Conservation (phyloP, 2,797 vertebrate species). For the Alosa sapidissima region DNA sequence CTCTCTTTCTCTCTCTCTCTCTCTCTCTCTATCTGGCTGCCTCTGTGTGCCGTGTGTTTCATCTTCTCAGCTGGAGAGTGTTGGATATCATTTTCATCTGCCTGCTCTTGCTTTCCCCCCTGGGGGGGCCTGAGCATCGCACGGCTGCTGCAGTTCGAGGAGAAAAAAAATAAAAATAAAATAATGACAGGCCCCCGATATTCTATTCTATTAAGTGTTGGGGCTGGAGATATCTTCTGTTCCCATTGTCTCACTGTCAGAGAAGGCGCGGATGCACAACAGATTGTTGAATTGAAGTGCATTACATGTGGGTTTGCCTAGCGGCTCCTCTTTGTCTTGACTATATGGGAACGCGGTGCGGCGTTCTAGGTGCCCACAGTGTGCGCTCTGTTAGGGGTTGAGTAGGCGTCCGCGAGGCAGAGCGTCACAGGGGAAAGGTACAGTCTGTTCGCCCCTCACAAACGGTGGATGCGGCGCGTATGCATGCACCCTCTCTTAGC, state of each 20-base stretch:
- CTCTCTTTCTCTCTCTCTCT: conserved; percentile 26
- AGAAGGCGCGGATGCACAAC: neutral
- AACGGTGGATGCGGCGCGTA: neutral
- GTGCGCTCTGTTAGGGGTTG: neutral
- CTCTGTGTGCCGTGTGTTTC: conserved; percentile 41
- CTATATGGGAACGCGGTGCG: neutral
- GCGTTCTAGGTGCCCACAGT: neutral
- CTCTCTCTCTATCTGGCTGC: conserved; percentile 19
- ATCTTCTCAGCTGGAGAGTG: conserved; percentile 46
- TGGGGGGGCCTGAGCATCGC: conserved; percentile 32
- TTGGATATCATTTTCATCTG: conserved; percentile 48
- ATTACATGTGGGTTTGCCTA: neutral
- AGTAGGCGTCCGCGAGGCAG: neutral
- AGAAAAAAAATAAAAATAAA: conserved; percentile 3
- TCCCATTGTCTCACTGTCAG: conserved; percentile 30
- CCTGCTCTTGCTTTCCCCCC: conserved; percentile 35
- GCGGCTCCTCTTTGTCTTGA: neutral
- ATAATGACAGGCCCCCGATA: conserved; percentile 24
- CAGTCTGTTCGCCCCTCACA: neutral
- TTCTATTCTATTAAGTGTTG: neutral
- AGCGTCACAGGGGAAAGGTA: neutral
- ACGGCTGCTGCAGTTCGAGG: neutral
- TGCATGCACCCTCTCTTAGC: neutral
- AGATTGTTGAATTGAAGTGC: conserved; percentile 8
- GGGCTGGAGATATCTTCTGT: conserved; percentile 3